Conservation (phyloP, 2,113 vertebrate species). For the Diadophis punctatus region DNA sequence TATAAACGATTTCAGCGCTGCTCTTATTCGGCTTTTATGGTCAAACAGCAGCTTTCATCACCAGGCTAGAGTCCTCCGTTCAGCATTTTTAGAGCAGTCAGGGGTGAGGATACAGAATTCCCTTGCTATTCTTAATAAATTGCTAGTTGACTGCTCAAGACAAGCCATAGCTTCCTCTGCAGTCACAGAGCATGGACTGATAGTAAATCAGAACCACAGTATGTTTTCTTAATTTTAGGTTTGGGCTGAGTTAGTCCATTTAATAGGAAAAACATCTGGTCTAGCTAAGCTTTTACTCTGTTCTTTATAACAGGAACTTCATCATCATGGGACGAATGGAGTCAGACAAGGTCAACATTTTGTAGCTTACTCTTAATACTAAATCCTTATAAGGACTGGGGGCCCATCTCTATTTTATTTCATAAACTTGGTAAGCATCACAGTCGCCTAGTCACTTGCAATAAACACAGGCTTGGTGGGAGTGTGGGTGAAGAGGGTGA, state of each 20-base stretch:
- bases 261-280: conserved; percentile 76
- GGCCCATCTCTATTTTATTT: conserved; percentile 48
- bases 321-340: conserved; percentile 63
- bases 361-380: conserved; percentile 1
- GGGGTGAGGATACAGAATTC: conserved; percentile 56
- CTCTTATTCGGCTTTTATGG: conserved; percentile 51
- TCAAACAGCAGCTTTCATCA: conserved; percentile 66
- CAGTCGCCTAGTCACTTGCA: conserved; percentile 45
- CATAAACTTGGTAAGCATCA: conserved; percentile 37
- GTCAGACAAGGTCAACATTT: conserved; percentile 66
- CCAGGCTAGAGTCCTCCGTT: conserved; percentile 58
- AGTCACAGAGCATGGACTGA: conserved; percentile 57
- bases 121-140: conserved; percentile 63
- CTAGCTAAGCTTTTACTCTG: conserved; percentile 69
- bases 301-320: conserved; percentile 66
- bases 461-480: conserved; percentile 49
- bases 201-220: conserved; percentile 72
- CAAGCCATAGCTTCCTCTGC: conserved; percentile 50
- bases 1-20: conserved; percentile 50
- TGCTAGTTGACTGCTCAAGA: conserved; percentile 42
- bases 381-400: conserved; percentile 49
- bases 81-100: conserved; percentile 72
- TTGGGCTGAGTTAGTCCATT: conserved; percentile 66
- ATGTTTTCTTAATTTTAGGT: conserved; percentile 73
- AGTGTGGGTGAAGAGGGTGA: neutral